Evolutionary conservation across 2,888 invertebrate genomes (phyloP), one percentile per base, ranked within the genome.

Genomic region (Lagria hirta): DNA sequence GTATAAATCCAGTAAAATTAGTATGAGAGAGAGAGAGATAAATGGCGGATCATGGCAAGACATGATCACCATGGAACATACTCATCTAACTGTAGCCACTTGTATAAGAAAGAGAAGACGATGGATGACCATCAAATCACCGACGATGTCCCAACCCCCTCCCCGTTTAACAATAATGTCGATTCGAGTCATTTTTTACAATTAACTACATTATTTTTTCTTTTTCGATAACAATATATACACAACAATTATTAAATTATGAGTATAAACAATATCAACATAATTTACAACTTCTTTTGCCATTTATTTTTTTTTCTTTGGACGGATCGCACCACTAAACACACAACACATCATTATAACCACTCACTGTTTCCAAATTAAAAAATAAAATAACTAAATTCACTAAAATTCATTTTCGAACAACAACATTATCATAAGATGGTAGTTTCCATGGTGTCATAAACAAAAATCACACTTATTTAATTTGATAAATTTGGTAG

Each of bases 51-150:
- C n/a, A n/a, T n/a, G n/a, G n/a, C n/a, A n/a, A n/a, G n/a, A n/a
- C n/a, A 34, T 35, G 60, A 60, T 52, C 54, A 62, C 61, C 62
- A 62, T 65, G 68, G 68, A 69, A 70, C 70, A 57, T 69, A 70
- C 69, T 69, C 66, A 62, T 62, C 56, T 58, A 56, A 57, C 55
- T 62, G 59, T 56, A 57, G 64, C 62, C 60, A 46, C 54, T 14
- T 23, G 41, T 45, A 14, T 35, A 43, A 27, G 7, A 34, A 6
- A 45, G 34, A n/a, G n/a, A n/a, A n/a, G n/a, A n/a, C n/a, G n/a
- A n/a, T n/a, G n/a, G n/a, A n/a, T n/a, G n/a, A n/a, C n/a, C n/a
- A n/a, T n/a, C n/a, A n/a, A n/a, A n/a, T n/a, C n/a, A n/a, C n/a
- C n/a, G n/a, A n/a, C n/a, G n/a, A n/a, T n/a, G n/a, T n/a, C n/a